Evolutionary conservation across 2,888 invertebrate species (phyloP).

Genomic region (Aspidiotus destructor): DNA sequence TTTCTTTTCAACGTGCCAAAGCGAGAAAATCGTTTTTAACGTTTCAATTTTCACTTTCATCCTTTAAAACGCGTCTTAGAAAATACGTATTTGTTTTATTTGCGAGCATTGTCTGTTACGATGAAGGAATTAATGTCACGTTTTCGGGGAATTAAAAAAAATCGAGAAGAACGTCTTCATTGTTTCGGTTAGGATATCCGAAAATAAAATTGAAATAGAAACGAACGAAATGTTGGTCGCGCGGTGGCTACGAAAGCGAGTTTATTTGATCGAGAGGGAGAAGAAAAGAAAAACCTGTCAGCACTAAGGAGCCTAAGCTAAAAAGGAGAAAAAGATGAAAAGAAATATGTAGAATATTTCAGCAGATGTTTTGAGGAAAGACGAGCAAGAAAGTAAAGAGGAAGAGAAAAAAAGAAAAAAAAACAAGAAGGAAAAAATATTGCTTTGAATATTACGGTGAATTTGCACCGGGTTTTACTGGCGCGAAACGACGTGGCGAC

Average conservation of each 20-base stretch:
- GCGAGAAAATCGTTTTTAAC: slow-evolving; percentile 6
- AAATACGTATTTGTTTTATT: no score
- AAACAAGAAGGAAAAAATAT: not conserved
- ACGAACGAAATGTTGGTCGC: not conserved
- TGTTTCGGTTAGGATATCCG: no score
- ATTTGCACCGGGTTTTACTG: slow-evolving; percentile 2
- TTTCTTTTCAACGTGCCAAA: not conserved
- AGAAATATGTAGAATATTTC: not conserved
- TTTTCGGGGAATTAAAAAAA: not conserved
- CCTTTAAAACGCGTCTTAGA: not conserved
- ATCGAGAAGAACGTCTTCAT: not conserved
- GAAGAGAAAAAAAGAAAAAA: not conserved
- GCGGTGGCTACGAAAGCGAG: not conserved
- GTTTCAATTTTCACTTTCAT: not conserved
- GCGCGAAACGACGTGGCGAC: slow-evolving; percentile 8
- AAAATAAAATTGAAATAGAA: no score
- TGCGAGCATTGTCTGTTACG: no score
- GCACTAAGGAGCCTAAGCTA: no score
- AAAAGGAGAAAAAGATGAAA: no score
- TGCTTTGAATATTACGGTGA: not conserved
- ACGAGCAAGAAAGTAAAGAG: no score
- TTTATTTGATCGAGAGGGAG: not conserved
- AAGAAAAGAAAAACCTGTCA: not conserved
- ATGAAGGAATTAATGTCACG: not conserved
- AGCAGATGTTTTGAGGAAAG: not conserved